Conservation (phyloP, 2,797 vertebrate species). For the Neosalanx taihuensis region DNA sequence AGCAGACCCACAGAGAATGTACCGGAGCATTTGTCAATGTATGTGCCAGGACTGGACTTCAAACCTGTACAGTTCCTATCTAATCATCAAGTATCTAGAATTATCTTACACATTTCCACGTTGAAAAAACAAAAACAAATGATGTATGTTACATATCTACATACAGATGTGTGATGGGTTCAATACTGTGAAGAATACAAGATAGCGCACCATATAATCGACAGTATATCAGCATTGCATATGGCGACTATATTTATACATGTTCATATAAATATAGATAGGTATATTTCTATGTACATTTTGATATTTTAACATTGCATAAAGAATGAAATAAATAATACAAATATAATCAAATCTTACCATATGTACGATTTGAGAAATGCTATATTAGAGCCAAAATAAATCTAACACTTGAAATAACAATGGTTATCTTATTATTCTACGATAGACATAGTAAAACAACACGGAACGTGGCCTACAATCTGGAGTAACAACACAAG, state of each 20-base stretch:
- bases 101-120: slow-evolving; percentile 72
- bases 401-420: slow-evolving; percentile 69
- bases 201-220: slow-evolving; percentile 68
- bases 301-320: slow-evolving; percentile 79
- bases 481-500: slow-evolving; percentile 80
- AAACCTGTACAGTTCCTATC: slow-evolving; percentile 78
- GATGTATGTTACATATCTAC: slow-evolving; percentile 83
- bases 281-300: slow-evolving; percentile 79
- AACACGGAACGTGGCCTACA: slow-evolving; percentile 57
- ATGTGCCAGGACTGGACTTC: slow-evolving; percentile 79
- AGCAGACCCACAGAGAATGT: slow-evolving; percentile 47
- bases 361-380: slow-evolving; percentile 72
- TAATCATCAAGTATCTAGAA: slow-evolving; percentile 79
- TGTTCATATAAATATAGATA: slow-evolving; percentile 81
- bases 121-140: slow-evolving; percentile 68
- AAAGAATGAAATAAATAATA: slow-evolving; percentile 85
- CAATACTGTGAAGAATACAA: slow-evolving; percentile 67
- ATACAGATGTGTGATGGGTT: slow-evolving; percentile 69
- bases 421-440: slow-evolving; percentile 60
- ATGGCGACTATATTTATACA: slow-evolving; percentile 80
- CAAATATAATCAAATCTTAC: slow-evolving; percentile 75
- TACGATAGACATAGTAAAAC: slow-evolving; percentile 46
- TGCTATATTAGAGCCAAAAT: slow-evolving; percentile 76
- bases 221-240: slow-evolving; percentile 72
- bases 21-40: slow-evolving; percentile 58